These are phyloP conservation scores for Drosophila lini DNA, from an alignment of 1,140 invertebrate species.

Conservation along the genomic window DNA sequence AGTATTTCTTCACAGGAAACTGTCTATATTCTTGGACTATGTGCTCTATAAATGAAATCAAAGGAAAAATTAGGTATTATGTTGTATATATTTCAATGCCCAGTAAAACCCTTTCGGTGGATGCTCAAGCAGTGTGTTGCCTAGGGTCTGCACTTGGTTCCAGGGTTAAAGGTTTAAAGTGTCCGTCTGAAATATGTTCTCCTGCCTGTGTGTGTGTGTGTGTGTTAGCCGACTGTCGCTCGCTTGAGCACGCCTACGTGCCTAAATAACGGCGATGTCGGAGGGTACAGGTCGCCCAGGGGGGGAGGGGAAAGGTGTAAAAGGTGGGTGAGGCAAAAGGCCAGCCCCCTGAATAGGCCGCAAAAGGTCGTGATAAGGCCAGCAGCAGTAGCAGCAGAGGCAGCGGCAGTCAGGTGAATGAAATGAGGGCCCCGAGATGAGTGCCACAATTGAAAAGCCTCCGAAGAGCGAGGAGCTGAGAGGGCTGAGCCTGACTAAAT, in stretches of 20 bases:
- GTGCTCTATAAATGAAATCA: no score
- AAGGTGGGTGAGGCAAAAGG: background rate
- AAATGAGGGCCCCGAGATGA: conserved; percentile 38
- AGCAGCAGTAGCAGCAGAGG: conserved; percentile 12
- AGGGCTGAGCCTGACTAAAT: background rate
- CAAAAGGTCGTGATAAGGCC: conserved; percentile 61
- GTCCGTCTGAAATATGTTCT: conserved; percentile 42
- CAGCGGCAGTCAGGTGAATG: conserved; percentile 32
- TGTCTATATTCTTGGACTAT: no score
- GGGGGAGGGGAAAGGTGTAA: background rate
- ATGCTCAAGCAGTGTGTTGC: background rate
- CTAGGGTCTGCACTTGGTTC: conserved; percentile 19
- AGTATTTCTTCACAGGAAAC: background rate
- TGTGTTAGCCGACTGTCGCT: conserved; percentile 33
- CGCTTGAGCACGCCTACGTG: conserved; percentile 62
- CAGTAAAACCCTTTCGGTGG: background rate
- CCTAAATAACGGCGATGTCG: conserved; percentile 33
- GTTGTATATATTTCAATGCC: background rate
- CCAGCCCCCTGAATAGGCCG: conserved; percentile 39
- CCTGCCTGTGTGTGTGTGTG: conserved; percentile 5
- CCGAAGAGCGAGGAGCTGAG: background rate
- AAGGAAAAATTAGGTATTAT: background rate
- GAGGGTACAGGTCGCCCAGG: background rate
- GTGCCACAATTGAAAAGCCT: conserved; percentile 49
- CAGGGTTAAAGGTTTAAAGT: conserved; percentile 61